Percentiles rank a stretch among this genome's conserved stretches.
phyloP scores from a whole-genome alignment of 2,113 vertebrate genomes.

The Microcebus griseorufus region DNA sequence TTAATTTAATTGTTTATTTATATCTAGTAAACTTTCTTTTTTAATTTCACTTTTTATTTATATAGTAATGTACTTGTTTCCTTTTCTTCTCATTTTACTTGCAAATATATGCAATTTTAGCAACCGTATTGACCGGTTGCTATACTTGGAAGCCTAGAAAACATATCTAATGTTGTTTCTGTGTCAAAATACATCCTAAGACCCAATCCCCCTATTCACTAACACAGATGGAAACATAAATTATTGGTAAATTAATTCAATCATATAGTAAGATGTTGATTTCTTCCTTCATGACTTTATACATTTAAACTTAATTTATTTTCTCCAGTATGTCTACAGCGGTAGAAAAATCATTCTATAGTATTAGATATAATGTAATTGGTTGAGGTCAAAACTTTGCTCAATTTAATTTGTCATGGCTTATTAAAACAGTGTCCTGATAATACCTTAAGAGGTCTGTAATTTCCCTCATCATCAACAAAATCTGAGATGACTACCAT shows the following conservation, averaged over 20 bases:
- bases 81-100: not conserved
- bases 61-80: not conserved
- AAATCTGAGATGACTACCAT: not conserved
- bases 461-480: not conserved
- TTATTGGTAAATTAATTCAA: not conserved
- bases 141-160: not conserved
- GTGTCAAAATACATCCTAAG: not conserved
- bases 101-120: not conserved
- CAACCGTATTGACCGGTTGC: not conserved
- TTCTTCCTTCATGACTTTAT: not conserved
- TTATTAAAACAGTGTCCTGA: not conserved
- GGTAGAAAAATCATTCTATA: not conserved
- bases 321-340: not conserved
- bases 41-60: not conserved
- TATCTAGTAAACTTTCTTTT: not conserved
- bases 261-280: not conserved
- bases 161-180: not conserved
- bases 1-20: not conserved
- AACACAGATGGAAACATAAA: not conserved
- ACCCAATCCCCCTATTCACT: not conserved
- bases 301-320: not conserved
- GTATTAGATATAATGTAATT: not conserved
- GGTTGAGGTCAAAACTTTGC: not conserved
- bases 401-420: not conserved
- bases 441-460: not conserved